Conservation (phyloP, 2,113 vertebrate genomes). For the Brachypteracias leptosomus region DNA sequence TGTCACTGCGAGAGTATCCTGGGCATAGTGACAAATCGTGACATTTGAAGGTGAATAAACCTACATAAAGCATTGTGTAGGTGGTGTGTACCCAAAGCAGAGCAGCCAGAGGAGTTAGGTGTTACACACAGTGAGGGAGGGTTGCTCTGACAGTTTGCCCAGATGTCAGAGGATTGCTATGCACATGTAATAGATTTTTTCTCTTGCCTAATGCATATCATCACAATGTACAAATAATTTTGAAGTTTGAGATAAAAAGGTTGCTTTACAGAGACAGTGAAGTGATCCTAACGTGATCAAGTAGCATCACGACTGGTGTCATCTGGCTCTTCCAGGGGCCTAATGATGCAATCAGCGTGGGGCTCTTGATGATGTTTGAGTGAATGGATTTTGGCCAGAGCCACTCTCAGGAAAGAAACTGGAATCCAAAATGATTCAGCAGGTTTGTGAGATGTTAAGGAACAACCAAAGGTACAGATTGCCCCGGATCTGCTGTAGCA, state of each 20-base stretch:
- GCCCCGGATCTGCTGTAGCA: not conserved
- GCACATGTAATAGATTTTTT: not conserved
- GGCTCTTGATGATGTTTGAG: fast-evolving
- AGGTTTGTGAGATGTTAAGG: not conserved
- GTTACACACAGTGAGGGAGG: not conserved
- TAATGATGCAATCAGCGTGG: not conserved
- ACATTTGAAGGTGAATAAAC: too few relatives aligned
- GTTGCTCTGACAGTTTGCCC: not conserved
- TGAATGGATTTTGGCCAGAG: not conserved
- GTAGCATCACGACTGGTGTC: fast-evolving
- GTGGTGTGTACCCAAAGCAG: not conserved
- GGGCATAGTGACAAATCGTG: not conserved
- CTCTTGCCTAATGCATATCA: not conserved
- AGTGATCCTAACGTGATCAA: not conserved
- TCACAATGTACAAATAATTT: not conserved
- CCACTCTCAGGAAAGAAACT: not conserved
- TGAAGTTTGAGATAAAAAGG: not conserved
- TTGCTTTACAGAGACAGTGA: not conserved
- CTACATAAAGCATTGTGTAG: not conserved
- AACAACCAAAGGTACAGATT: not conserved
- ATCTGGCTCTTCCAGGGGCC: not conserved
- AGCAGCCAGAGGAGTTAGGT: not conserved
- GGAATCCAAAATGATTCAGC: not conserved
- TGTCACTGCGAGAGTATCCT: fast-evolving
- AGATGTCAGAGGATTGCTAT: not conserved